Evolutionary conservation across 2,113 vertebrate genomes (phyloP).

Genomic region (Merops nubicus): DNA sequence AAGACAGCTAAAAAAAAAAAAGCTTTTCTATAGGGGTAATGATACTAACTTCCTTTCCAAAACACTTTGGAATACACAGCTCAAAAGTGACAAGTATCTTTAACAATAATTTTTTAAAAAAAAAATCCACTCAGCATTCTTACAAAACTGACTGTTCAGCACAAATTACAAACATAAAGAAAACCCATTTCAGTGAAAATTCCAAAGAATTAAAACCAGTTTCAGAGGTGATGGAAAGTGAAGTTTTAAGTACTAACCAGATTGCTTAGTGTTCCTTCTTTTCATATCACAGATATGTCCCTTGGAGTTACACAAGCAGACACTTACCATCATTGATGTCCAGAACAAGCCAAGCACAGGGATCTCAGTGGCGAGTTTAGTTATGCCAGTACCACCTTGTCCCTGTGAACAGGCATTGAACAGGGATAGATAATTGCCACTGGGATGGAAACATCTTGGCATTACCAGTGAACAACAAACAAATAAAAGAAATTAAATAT

Average conservation of each 20-base stretch:
- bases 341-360: background rate
- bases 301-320: background rate
- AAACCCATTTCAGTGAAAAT: background rate
- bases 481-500: background rate
- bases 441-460: background rate
- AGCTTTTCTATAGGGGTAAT: background rate
- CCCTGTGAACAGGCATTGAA: background rate
- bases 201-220: background rate
- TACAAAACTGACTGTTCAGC: background rate
- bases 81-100: background rate
- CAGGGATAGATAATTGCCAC: background rate
- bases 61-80: background rate
- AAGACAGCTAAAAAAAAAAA: constrained; percentile 27
- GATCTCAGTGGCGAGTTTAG: background rate
- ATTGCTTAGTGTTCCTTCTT: background rate
- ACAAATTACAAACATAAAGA: background rate
- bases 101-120: background rate
- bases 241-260: background rate
- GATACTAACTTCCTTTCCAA: constrained; percentile 11
- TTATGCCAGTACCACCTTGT: background rate
- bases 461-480: background rate
- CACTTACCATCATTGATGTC: background rate
- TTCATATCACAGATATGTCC: rapidly evolving
- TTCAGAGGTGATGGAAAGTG: background rate
- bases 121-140: background rate